A percentile compares a stretch with the other conserved stretches of the same genome.
These are phyloP conservation scores for Donacobius atricapilla DNA, from an alignment of 2,113 vertebrate species.

Conservation along the genomic window DNA sequence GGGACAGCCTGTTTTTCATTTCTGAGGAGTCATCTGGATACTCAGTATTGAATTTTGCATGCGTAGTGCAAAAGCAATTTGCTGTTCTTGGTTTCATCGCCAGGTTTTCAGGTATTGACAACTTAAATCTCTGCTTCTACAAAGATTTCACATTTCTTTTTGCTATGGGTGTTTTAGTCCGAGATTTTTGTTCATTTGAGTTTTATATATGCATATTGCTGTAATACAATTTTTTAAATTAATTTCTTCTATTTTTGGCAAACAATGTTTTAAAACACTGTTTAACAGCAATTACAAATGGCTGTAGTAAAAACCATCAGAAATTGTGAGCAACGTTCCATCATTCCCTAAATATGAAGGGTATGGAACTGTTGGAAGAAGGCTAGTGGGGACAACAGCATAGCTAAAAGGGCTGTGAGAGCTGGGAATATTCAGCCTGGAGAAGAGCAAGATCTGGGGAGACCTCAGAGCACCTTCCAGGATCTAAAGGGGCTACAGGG, in stretches of 20 bases:
- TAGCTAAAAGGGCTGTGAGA: neutral
- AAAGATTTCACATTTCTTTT: neutral
- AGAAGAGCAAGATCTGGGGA: neutral
- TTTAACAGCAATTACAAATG: neutral
- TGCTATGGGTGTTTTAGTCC: neutral
- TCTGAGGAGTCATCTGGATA: neutral
- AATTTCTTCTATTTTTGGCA: neutral
- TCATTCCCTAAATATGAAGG: neutral
- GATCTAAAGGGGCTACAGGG: neutral
- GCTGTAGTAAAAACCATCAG: neutral
- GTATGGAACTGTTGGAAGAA: neutral
- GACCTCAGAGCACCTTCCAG: neutral
- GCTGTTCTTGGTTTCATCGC: neutral
- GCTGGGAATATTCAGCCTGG: neutral
- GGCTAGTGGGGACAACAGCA: fast-evolving
- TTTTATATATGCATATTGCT: neutral
- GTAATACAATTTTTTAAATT: neutral
- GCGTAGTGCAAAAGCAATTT: neutral
- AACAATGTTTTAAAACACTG: neutral
- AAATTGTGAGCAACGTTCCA: neutral
- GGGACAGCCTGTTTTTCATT: neutral
- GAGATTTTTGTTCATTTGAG: neutral
- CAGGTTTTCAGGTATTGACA: neutral
- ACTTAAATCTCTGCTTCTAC: neutral
- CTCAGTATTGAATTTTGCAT: neutral